Conservation (phyloP, 2,888 invertebrate genomes). For the Nemapogon koenigi region DNA sequence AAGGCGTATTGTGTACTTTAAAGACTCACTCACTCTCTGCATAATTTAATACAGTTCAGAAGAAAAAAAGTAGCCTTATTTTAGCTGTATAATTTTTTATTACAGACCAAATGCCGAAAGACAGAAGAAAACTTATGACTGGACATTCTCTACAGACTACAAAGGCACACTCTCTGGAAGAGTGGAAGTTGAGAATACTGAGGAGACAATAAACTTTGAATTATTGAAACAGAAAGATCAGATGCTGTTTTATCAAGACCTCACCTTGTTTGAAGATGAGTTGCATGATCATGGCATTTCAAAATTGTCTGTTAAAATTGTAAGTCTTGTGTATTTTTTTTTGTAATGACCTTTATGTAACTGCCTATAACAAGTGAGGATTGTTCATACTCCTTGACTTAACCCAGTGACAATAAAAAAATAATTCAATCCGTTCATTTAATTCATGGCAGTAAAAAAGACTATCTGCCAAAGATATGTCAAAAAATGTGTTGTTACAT, state of each 20-base stretch:
- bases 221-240: slow-evolving; percentile 87
- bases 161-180: slow-evolving; percentile 76
- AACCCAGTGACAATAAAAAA: not conserved
- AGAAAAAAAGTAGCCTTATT: no score
- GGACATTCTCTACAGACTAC: slow-evolving; percentile 96
- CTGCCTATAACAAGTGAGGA: no score
- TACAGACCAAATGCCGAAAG: slow-evolving; percentile 77
- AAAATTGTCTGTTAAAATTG: slow-evolving; percentile 90
- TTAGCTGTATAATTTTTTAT: no score
- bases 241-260: slow-evolving; percentile 93
- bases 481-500: no score
- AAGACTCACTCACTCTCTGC: no score
- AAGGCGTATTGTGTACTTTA: no score
- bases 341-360: not conserved
- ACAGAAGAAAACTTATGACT: slow-evolving; percentile 90
- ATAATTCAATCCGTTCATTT: slow-evolving; percentile 7
- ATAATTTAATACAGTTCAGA: no score
- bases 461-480: no score
- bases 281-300: slow-evolving; percentile 97
- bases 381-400: no score
- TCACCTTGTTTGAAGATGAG: slow-evolving; percentile 97
- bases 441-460: slow-evolving; percentile 11
- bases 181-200: slow-evolving; percentile 67
- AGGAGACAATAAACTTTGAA: slow-evolving; percentile 84
- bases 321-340: slow-evolving; percentile 53